phyloP scores from a whole-genome alignment of 2,888 invertebrate genomes.

The Xestobium rufovillosum region DNA sequence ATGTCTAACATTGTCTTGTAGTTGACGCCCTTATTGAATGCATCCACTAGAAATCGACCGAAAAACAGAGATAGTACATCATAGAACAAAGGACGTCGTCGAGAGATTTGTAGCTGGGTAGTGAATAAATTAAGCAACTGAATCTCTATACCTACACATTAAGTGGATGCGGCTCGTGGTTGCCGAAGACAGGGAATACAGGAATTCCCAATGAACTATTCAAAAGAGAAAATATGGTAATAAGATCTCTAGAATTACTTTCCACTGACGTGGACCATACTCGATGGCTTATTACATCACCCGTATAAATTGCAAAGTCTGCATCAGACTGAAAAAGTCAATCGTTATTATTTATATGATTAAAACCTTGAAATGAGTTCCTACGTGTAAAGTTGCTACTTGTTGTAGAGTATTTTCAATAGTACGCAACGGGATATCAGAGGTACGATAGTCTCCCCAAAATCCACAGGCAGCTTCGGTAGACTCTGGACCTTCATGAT shows the following conservation, averaged over 20 bases:
- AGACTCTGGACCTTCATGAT: conserved; percentile 44
- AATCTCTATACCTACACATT: conserved; percentile 62
- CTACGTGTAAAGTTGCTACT: conserved; percentile 35
- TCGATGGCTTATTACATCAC: conserved; percentile 77
- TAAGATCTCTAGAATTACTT: conserved; percentile 51
- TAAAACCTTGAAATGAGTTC: too few relatives aligned
- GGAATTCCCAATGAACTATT: conserved; percentile 42
- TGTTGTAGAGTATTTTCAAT: conserved; percentile 51
- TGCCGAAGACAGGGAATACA: conserved; percentile 52
- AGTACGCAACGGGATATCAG: conserved; percentile 66
- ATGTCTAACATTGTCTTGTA: too few relatives aligned
- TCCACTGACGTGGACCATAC: conserved; percentile 70
- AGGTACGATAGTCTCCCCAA: conserved; percentile 75
- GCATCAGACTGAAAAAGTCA: too few relatives aligned
- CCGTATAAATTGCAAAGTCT: conserved; percentile 71
- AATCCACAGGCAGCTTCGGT: conserved; percentile 53
- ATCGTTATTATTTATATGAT: too few relatives aligned
- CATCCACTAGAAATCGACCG: too few relatives aligned
- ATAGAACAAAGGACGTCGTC: too few relatives aligned
- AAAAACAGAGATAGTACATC: too few relatives aligned
- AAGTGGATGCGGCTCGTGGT: conserved; percentile 61
- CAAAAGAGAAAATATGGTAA: conserved; percentile 42
- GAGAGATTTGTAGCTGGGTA: too few relatives aligned
- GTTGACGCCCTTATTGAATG: too few relatives aligned
- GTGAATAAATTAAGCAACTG: too few relatives aligned